Base-by-base conservation (phyloP, 2,113 vertebrate species). In the Forbesichthys agassizii region DNA sequence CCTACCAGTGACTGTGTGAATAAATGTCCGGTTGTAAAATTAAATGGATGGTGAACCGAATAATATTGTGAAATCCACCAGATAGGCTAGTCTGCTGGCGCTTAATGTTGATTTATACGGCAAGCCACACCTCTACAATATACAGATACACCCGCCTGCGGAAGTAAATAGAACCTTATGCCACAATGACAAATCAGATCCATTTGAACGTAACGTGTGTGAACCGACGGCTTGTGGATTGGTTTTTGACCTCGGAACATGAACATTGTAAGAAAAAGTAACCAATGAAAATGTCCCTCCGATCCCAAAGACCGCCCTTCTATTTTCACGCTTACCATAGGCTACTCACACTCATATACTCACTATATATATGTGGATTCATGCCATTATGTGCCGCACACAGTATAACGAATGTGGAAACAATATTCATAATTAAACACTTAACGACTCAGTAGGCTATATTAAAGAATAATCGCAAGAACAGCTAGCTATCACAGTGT, bases 241-340 rank as follows among this genome's bases (percentile, higher is more conserved):
- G 90, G 92, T 10, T 74, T 13, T 2, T 66, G 3, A 1, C 61
- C 79, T 92, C 91, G 89, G 88, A 91, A 87, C 90, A 92, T 86
- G 48, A 8, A 4, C 33, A 68, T 67, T 49, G 66, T 73, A 33
- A 48, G 18, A 14, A 1, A 0, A 10, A 36, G 33, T 20, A 2
- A 48, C 84, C 83, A 85, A 84, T 79, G 2, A 69, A 33, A 18
- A 56, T 46, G 20, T 0, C 0, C 5, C 20, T 61, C 33, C 48
- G 1, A 18, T 1, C 16, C 11, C 1, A 0, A 52, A 56, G 5
- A 42, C 42, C 11, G 12, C 5, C 27, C 54, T 66, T 12, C 12
- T 16, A 33, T 14, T 6, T 16, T 18, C 57, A 47, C 20, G 20
- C 36, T 7, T 9, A 7, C 16, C 64, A 11, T 10, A 49, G 16